Evolutionary conservation across 2,113 vertebrate species (phyloP).

Genomic region (Variabilichromis moorii): DNA sequence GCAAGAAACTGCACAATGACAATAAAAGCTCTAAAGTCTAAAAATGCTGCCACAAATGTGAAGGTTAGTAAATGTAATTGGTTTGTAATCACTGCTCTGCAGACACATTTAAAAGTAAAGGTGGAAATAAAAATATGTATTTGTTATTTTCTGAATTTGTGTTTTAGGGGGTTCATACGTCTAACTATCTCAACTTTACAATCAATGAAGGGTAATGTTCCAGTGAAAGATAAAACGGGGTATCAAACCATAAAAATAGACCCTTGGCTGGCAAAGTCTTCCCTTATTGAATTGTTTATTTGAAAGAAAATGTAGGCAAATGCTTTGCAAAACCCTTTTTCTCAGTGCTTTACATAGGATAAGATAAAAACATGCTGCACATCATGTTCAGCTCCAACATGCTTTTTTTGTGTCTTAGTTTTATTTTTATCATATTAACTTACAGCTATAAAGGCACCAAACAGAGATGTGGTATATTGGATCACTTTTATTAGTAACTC

Average conservation of each 20-base stretch:
- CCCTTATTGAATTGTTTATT: not conserved
- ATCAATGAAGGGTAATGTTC: not conserved
- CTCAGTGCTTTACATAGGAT: not conserved
- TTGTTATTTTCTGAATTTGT: not conserved
- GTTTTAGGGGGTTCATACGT: not conserved
- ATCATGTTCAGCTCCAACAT: not conserved
- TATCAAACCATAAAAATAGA: not conserved
- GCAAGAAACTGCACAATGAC: not conserved
- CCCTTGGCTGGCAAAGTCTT: not conserved
- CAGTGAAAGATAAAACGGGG: not conserved
- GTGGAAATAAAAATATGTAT: not conserved
- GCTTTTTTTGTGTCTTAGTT: not conserved
- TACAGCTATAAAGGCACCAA: not conserved
- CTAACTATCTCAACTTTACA: not conserved
- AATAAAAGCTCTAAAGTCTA: not conserved
- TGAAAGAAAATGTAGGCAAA: not conserved
- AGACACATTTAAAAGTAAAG: not conserved
- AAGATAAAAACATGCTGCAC: not conserved
- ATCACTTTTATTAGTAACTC: not conserved
- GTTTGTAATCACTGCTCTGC: not conserved
- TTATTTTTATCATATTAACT: not conserved
- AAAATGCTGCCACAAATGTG: not conserved
- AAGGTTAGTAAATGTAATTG: not conserved
- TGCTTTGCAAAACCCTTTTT: not conserved
- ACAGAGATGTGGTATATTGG: not conserved